Percentiles rank a stretch among this genome's conserved stretches.
Conservation (phyloP, 2,113 vertebrate genomes). For the Stomatorhinus ivindoensis region DNA sequence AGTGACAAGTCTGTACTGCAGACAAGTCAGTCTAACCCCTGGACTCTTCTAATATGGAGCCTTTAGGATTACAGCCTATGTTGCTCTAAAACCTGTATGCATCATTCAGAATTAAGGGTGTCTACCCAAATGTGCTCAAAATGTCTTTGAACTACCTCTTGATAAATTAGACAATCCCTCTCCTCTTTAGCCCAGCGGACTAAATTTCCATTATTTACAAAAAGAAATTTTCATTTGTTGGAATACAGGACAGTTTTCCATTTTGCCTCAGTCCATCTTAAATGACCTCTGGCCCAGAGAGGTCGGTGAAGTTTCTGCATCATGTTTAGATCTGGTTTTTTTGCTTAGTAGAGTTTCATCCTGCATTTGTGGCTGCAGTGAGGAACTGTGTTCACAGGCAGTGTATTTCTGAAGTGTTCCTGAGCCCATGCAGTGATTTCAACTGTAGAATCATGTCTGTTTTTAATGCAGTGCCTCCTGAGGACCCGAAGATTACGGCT, state of each 20-base stretch:
- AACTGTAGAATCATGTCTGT: not conserved
- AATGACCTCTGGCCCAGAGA: not conserved
- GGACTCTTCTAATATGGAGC: too few relatives aligned
- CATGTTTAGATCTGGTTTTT: not conserved
- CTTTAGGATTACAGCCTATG: not conserved
- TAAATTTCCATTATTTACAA: not conserved
- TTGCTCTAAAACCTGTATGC: not conserved
- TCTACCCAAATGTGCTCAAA: not conserved
- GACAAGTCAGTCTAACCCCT: not conserved
- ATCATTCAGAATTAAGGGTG: not conserved
- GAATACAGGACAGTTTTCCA: not conserved
- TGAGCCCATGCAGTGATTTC: not conserved
- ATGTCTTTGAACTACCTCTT: too few relatives aligned
- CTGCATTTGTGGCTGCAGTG: not conserved
- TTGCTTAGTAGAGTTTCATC: not conserved
- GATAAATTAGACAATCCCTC: not conserved
- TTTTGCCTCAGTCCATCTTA: not conserved
- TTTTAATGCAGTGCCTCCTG: not conserved
- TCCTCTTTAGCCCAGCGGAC: not conserved
- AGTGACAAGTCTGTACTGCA: not conserved
- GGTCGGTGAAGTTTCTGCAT: not conserved
- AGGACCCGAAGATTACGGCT: not conserved
- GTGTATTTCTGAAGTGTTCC: not conserved
- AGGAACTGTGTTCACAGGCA: not conserved
- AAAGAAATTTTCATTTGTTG: not conserved